Base-by-base conservation (phyloP, 2,888 invertebrate genomes). In the Melinaea menophilus region DNA sequence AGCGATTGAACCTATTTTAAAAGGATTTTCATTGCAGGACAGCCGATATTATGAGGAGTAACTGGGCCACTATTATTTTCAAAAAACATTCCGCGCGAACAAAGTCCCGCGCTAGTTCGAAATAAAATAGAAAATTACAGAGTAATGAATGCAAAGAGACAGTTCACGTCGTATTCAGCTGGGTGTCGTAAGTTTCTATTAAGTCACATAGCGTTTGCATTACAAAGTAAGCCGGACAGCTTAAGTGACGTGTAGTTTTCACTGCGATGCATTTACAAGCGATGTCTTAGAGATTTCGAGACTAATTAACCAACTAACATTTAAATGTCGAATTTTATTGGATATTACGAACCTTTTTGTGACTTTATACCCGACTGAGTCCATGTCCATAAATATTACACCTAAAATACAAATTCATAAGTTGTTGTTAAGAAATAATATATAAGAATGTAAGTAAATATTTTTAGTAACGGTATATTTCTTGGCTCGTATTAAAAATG, bases 161-260 rank as follows among this genome's bases (percentile, higher is more conserved):
- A 31, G 3, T 9, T 51, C 51, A 22, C 51, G n/a, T 51, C 22
- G 51, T 51, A 51, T 51, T 51, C 51, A 51, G 51, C 31, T 51
- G 45, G 34, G 11, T 12, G 9, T 22, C 13, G 54, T 5, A 46
- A 35, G 58, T 37, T 58, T 13, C 55, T 55, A 58, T 56, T 61
- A 62, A 54, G n/a, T 58, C 58, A 55, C 46, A 58, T 35, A 58
- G 62, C 55, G 65, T 66, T 67, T 69, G 68, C 70, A 69, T 69
- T 61, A 69, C 69, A 71, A 71, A 68, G 72, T 63, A 57, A 65
- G 56, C 51, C 62, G 64, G 66, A 65, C 67, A 64, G 64, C 57
- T 66, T 61, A 55, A 64, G 62, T 61, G 54, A 64, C 62, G 61
- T 72, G 69, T 69, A 62, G 62, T 68, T 67, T 69, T 64, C 67